Base-by-base conservation (phyloP, 2,113 vertebrate genomes). In the Orthonyx spaldingii region DNA sequence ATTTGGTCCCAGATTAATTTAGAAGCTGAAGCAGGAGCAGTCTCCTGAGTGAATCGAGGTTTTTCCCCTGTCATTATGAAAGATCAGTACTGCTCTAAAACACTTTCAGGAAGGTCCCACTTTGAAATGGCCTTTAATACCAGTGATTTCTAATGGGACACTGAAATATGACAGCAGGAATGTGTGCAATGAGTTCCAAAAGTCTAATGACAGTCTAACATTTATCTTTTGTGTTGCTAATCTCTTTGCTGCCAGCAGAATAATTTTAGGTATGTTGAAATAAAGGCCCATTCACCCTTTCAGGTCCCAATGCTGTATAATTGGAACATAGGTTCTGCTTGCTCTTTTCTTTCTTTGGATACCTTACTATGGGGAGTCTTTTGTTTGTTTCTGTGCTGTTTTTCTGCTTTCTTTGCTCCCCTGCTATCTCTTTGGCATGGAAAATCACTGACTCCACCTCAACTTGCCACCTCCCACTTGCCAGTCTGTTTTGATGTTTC, bases 1-100 rank as follows among this genome's bases (percentile, higher is more conserved):
- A 68, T 95, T 96, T 93, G 83, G 94, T 97, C 96, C 92, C 94
- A 96, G 94, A 95, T 97, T 96, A 96, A 97, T 97, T 97, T 96
- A 93, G 83, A 89, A 96, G 60, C 76, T 93, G 92, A 90, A 92
- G 72, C 68, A 92, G 64, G 28, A 94, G 80, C 44, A 70, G 84
- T 93, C 93, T 94, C 90, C 60, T 66, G 79, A 93, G 92, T 0
- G 10, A 95, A 75, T 1, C 41, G 26, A 92, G 60, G 68, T 84
- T 95, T 96, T 37, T 59, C 60, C 76, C 85, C n/a, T 88, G 76
- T 87, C 88, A 90, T 89, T 24, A 46, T 68, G 80, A 86, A 83
- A 84, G 90, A 96, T 95, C 91, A 90, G 93, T 65, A 22, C 74
- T 87, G 78, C 70, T 96, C 61, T 71, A 78, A 96, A 93, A 85